These are phyloP conservation scores for Megamerina dolium DNA, from an alignment of 2,888 invertebrate genomes.

Conservation along the genomic window DNA sequence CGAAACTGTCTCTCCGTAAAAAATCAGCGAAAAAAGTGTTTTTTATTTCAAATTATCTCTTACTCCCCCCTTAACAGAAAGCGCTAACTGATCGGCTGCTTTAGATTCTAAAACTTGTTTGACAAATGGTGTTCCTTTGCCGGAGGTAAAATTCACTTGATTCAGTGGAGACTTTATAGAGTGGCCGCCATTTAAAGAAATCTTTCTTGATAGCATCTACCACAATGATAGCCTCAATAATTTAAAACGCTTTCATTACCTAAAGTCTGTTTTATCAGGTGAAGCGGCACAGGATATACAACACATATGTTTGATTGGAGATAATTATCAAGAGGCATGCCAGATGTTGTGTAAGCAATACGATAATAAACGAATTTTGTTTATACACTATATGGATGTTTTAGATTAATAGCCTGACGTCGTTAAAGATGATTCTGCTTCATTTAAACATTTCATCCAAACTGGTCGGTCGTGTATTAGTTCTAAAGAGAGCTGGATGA, in stretches of 20 bases:
- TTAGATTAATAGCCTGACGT: slow-evolving; percentile 1
- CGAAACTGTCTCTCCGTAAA: too few species aligned
- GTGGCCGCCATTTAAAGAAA: slow-evolving; percentile 5
- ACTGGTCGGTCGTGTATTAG: slow-evolving; percentile 3
- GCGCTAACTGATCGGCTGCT: not conserved
- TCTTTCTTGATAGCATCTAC: not conserved
- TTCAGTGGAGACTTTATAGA: slow-evolving; percentile 2
- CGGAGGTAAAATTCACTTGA: slow-evolving; percentile 2
- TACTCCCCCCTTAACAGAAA: not conserved
- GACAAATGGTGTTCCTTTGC: not conserved
- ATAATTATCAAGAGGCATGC: slow-evolving; percentile 6
- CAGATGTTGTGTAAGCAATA: slow-evolving; percentile 2
- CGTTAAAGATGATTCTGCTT: not conserved
- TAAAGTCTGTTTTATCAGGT: not conserved
- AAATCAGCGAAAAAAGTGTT: too few species aligned
- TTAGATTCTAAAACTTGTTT: not conserved
- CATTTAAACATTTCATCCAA: slow-evolving; percentile 8
- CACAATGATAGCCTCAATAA: not conserved
- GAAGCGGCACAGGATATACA: slow-evolving; percentile 5
- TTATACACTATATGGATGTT: slow-evolving; percentile 6
- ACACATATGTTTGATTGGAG: slow-evolving; percentile 6
- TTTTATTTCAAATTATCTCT: too few species aligned
- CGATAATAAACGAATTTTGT: slow-evolving; percentile 8
- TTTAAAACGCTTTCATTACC: slow-evolving; percentile 3
- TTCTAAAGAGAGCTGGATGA: not conserved